Evolutionary conservation across 1,140 invertebrate genomes (phyloP), one percentile per base, ranked within the genome.

Genomic region (Goniozus legneri): DNA sequence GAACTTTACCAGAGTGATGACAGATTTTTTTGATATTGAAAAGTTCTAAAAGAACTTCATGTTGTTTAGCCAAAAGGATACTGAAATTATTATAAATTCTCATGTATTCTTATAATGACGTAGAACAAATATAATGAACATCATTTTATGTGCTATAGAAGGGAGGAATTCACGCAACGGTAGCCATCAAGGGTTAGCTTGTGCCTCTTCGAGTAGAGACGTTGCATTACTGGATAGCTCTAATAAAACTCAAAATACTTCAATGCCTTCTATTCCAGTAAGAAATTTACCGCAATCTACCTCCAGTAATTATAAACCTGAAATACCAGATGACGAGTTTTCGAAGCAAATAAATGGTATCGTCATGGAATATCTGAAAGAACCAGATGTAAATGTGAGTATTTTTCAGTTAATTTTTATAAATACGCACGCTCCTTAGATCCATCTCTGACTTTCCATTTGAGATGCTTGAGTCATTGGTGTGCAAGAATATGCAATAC

Each of bases 151-250:
- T 45, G 21, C 64, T 70, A 48, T 56, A 78, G 73, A 79, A 69
- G 73, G 73, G 36, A 71, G 76, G 27, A 71, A 69, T 55, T 79
- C 81, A 3, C 71, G 81, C 41, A 81, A 80, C 22, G 78, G 80
- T 38, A 82, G 79, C 35, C 79, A 82, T 43, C 79, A 82, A 34
- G 59, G 71, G 53, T 61, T 54, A 37, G 69, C 57, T 47, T 47
- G 60, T 18, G 59, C 64, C 2, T 67, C 60, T 14, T 67, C 54
- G 16, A 67, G 56, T 45, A 63, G 65, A 19, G 71, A 67, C 8
- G 56, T 37, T 27, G 37, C 62, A 1, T 48, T 62, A n/a, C 45
- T 67, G 32, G 71, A 76, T 19, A 61, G 14, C 32, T 40, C 65
- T 14, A 50, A 67, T 41, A 69, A 59, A 45, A 66, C 70, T 46